Conservation (phyloP, 2,888 invertebrate genomes). For the Sphaerophoria rueppellii region DNA sequence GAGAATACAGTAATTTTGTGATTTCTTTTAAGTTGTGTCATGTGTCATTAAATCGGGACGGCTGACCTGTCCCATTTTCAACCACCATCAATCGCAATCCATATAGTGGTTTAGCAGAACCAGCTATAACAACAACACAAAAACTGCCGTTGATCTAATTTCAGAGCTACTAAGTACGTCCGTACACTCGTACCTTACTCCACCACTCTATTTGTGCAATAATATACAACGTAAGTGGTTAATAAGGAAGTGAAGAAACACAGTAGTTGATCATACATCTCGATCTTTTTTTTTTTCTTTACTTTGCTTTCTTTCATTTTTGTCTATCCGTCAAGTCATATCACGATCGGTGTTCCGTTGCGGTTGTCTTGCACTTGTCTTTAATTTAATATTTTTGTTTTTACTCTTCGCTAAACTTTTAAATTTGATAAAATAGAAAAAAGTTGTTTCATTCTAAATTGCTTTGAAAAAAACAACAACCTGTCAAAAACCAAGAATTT, state of each 20-base stretch:
- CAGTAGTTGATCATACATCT: slow-evolving; percentile 71
- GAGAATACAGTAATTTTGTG: slow-evolving; percentile 60
- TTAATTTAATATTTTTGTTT: too few relatives aligned
- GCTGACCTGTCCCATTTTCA: slow-evolving; percentile 22
- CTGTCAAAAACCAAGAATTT: slow-evolving; percentile 2
- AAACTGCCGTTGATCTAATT: slow-evolving; percentile 72
- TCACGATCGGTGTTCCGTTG: slow-evolving; percentile 39
- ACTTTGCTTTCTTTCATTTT: slow-evolving; percentile 33
- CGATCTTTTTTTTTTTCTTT: slow-evolving; percentile 43
- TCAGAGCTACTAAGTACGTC: slow-evolving; percentile 55
- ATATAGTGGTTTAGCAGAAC: slow-evolving; percentile 43
- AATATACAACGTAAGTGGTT: slow-evolving; percentile 72
- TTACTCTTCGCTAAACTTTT: not conserved
- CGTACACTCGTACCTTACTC: slow-evolving; percentile 48
- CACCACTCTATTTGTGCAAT: slow-evolving; percentile 54
- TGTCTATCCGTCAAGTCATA: slow-evolving; percentile 70
- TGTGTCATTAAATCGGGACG: slow-evolving; percentile 71
- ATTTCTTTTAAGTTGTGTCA: slow-evolving; percentile 63
- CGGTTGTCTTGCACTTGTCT: slow-evolving; percentile 51
- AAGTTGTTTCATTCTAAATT: not conserved
- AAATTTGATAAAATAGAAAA: not conserved
- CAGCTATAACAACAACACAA: slow-evolving; percentile 41
- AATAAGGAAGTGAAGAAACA: slow-evolving; percentile 74
- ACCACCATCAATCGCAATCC: slow-evolving; percentile 20
- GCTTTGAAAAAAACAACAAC: not conserved